A percentile compares a stretch with the other conserved stretches of the same genome.
Evolutionary conservation across 2,797 vertebrate genomes (phyloP).

Genomic region (Uromys caudimaculatus): DNA sequence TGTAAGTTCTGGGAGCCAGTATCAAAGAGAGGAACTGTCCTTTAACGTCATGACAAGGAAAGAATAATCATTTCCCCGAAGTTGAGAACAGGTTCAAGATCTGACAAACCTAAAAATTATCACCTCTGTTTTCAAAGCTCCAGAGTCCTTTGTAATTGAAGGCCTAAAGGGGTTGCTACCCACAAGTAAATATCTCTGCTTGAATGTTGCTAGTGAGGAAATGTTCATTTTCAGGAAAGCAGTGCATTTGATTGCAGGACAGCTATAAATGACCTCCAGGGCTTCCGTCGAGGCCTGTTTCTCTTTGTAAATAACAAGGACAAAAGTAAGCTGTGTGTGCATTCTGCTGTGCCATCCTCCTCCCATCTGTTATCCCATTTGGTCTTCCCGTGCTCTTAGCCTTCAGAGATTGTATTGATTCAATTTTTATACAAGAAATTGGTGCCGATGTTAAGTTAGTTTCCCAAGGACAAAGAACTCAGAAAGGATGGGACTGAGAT

Average conservation of each 20-base stretch:
- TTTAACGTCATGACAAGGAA: background rate
- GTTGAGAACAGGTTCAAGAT: constrained; percentile 51
- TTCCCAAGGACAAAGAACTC: constrained; percentile 56
- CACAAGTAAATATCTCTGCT: constrained; percentile 45
- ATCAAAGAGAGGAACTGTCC: background rate
- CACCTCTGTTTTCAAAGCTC: constrained; percentile 51
- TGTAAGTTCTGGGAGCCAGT: constrained; percentile 21
- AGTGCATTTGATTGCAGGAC: background rate
- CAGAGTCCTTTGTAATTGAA: constrained; percentile 55
- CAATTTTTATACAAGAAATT: constrained; percentile 41
- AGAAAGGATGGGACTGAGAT: constrained; percentile 8
- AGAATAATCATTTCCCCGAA: constrained; percentile 5
- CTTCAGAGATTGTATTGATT: constrained; percentile 55
- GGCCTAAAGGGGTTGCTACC: constrained; percentile 46
- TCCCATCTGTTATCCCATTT: background rate
- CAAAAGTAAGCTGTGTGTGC: constrained; percentile 1
- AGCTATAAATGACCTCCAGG: constrained; percentile 48
- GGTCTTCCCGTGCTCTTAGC: constrained; percentile 19
- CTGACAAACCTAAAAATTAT: constrained; percentile 30
- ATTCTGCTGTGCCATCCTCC: background rate
- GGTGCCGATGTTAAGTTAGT: constrained; percentile 34
- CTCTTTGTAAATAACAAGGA: constrained; percentile 51
- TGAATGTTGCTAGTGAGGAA: constrained; percentile 5
- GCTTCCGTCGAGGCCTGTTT: constrained; percentile 6
- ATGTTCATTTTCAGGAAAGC: constrained; percentile 52